These are phyloP conservation scores for Calidris pugnax DNA, from an alignment of 2,113 vertebrate genomes.

Conservation along the genomic window DNA sequence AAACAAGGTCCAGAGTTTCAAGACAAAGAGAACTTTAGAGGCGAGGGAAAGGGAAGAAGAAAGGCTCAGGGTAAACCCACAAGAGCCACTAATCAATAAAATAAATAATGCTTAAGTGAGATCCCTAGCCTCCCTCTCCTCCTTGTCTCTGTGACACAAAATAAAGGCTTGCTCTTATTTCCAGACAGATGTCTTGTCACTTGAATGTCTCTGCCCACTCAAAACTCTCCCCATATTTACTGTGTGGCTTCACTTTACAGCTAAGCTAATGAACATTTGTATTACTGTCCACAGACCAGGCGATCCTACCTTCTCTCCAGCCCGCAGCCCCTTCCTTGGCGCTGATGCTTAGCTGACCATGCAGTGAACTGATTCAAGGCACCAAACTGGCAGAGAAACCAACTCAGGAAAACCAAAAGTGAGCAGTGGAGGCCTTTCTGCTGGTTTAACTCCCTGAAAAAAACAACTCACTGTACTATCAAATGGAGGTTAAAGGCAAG, in stretches of 20 bases:
- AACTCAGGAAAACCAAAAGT: neutral
- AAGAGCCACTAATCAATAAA: neutral
- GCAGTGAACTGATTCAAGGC: neutral
- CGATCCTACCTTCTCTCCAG: neutral
- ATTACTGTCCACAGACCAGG: accelerated
- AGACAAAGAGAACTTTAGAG: conserved; percentile 11
- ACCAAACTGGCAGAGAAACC: neutral
- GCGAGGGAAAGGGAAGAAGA: neutral
- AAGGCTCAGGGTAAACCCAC: neutral
- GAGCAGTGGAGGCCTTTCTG: neutral
- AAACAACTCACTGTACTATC: neutral
- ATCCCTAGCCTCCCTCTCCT: neutral
- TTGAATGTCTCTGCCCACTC: neutral
- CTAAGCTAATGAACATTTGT: neutral
- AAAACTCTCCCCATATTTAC: neutral
- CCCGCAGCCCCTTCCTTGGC: accelerated
- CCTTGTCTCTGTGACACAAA: neutral
- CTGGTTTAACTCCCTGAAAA: neutral
- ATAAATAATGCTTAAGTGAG: neutral
- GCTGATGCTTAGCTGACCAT: neutral
- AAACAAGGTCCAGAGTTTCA: conserved; percentile 4
- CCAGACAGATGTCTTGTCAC: neutral
- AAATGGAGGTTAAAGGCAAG: neutral
- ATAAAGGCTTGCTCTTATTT: neutral
- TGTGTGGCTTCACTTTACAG: neutral